These are phyloP conservation scores for Drosophila bifasciata DNA, from an alignment of 1,140 invertebrate genomes.

Conservation along the genomic window DNA sequence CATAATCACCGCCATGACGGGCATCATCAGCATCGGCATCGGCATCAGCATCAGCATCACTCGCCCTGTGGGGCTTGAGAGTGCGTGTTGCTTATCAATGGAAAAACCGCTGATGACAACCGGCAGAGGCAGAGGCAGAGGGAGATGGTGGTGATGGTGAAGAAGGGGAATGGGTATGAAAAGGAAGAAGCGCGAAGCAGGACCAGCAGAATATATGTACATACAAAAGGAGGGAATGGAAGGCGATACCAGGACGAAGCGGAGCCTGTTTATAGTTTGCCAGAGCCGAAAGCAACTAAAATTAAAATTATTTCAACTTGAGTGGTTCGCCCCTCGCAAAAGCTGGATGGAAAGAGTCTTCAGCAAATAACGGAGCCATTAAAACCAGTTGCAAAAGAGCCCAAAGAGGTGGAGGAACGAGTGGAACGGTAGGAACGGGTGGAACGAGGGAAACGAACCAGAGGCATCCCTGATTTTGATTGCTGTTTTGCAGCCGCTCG, in stretches of 20 bases:
- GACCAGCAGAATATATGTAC: too few species aligned
- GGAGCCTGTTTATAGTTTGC: conserved; percentile 69
- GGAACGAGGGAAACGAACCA: background rate
- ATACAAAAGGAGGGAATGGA: too few species aligned
- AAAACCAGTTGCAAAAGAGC: conserved; percentile 62
- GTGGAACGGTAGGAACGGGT: too few species aligned
- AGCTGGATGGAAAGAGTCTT: conserved; percentile 51
- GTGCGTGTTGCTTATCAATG: conserved; percentile 67
- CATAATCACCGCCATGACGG: conserved; percentile 66
- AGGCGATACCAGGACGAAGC: conserved; percentile 11
- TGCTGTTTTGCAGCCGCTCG: conserved; percentile 59
- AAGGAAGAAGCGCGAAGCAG: background rate
- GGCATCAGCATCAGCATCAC: conserved; percentile 6
- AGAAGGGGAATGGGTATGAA: too few species aligned
- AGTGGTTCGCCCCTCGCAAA: conserved; percentile 56
- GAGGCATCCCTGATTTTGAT: conserved; percentile 58
- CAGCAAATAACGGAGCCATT: conserved; percentile 70
- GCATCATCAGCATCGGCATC: conserved; percentile 37
- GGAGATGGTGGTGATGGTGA: background rate
- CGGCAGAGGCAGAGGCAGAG: background rate
- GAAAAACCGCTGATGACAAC: conserved; percentile 65
- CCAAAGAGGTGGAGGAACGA: background rate
- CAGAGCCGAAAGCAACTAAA: conserved; percentile 64
- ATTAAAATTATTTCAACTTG: conserved; percentile 79
- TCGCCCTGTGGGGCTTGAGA: conserved; percentile 11